Percentiles rank a stretch among this genome's conserved stretches.
These are phyloP conservation scores for Otolemur crassicaudatus DNA, from an alignment of 2,797 vertebrate species.

Conservation along the genomic window DNA sequence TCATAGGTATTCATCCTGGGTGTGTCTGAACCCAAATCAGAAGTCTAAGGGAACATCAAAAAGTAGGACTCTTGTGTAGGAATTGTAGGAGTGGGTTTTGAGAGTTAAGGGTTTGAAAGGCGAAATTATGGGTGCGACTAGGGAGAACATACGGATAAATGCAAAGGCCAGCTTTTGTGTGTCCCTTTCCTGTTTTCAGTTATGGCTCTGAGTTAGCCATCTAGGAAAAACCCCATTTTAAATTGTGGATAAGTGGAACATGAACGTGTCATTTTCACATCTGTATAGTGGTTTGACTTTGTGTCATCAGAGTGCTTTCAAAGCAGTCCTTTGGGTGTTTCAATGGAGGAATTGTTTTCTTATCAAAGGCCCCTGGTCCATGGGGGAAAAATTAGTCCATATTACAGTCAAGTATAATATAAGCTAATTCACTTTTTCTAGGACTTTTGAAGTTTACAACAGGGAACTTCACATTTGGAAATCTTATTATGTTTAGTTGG, in stretches of 20 bases:
- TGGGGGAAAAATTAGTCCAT: neutral
- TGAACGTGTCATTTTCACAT: neutral
- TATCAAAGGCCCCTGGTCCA: neutral
- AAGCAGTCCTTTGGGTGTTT: neutral
- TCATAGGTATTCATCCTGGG: neutral
- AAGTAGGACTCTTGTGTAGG: neutral
- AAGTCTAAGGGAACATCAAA: neutral
- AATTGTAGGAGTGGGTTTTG: neutral
- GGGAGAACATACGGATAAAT: neutral
- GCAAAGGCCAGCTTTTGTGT: neutral
- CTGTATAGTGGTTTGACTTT: neutral
- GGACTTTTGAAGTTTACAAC: slow-evolving; percentile 39
- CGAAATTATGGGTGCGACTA: neutral
- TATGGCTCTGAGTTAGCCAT: neutral
- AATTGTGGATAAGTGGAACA: neutral
- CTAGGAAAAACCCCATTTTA: slow-evolving; percentile 3
- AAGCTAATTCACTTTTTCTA: neutral
- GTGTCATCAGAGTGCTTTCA: slow-evolving; percentile 21
- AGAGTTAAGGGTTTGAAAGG: neutral
- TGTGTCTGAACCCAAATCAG: neutral
- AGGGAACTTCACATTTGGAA: neutral
- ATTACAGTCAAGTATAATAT: slow-evolving; percentile 26
- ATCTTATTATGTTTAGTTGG: neutral
- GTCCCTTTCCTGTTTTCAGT: neutral
- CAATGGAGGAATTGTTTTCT: neutral